A percentile compares a stretch with the other conserved stretches of the same genome.
phyloP scores from a whole-genome alignment of 2,888 invertebrate species.

The Caradrina kadenii region DNA sequence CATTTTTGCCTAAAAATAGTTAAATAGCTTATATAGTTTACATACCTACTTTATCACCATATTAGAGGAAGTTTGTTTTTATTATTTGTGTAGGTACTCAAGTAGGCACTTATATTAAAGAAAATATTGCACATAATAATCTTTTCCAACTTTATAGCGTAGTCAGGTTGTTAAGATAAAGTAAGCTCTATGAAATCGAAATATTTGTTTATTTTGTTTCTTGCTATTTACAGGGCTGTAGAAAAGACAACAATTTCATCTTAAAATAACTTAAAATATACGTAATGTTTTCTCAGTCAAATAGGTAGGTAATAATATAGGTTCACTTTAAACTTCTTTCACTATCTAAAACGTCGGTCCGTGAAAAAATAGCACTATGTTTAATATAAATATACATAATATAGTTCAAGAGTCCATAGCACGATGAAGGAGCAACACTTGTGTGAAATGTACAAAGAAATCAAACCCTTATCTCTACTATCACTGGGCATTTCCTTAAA shows the following conservation, averaged over 20 bases:
- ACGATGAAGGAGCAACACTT: conserved; percentile 79
- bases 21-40: neutral
- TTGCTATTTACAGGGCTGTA: conserved; percentile 89
- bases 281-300: conserved; percentile 86
- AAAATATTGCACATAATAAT: neutral
- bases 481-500: conserved; percentile 87
- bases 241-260: conserved; percentile 87
- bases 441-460: conserved; percentile 68
- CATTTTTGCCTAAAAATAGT: no score
- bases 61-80: neutral
- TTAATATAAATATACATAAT: conserved; percentile 76
- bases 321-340: conserved; percentile 72
- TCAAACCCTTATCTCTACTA: conserved; percentile 87
- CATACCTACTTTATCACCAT: neutral
- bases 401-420: conserved; percentile 81
- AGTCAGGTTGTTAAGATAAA: conserved; percentile 48
- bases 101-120: neutral
- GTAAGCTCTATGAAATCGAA: conserved; percentile 73
- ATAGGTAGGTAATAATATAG: conserved; percentile 73
- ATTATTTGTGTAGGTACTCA: neutral
- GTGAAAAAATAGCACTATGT: conserved; percentile 86
- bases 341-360: conserved; percentile 77
- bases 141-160: conserved; percentile 7
- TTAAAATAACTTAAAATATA: conserved; percentile 87
- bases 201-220: conserved; percentile 77